Percentiles rank a stretch among this genome's conserved stretches.
Conservation (phyloP, 2,113 vertebrate species). For the Heliornis fulica region DNA sequence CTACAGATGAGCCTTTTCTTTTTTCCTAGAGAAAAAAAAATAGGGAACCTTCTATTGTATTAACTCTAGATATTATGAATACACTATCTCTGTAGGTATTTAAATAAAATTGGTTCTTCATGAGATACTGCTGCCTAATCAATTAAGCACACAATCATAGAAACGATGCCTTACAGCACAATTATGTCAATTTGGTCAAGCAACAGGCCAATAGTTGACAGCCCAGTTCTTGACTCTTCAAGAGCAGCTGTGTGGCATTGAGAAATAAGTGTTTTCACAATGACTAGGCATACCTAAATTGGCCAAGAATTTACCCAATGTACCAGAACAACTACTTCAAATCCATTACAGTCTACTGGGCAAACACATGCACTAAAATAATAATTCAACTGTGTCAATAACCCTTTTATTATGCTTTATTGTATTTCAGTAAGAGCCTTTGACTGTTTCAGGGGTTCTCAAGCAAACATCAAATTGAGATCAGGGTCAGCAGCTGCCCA, state of each 20-base stretch:
- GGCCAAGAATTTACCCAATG: conserved; percentile 36
- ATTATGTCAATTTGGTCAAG: background rate
- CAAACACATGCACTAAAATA: conserved; percentile 48
- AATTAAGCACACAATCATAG: background rate
- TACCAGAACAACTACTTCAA: conserved; percentile 63
- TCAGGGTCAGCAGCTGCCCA: background rate
- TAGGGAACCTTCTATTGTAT: background rate
- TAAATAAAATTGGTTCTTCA: background rate
- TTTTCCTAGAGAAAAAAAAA: background rate
- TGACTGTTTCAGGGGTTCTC: background rate
- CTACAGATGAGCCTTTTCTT: background rate
- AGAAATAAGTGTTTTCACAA: conserved; percentile 55
- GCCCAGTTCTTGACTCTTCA: background rate
- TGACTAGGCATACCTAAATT: conserved; percentile 17
- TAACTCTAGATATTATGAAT: background rate
- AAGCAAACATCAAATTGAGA: background rate
- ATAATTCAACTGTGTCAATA: conserved; percentile 45
- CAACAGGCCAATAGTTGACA: conserved; percentile 2
- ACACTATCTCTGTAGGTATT: background rate
- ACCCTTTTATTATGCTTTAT: background rate
- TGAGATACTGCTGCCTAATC: background rate
- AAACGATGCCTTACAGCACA: background rate
- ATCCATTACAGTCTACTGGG: conserved; percentile 52
- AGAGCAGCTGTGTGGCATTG: conserved; percentile 16
- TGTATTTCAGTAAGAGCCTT: background rate